Percentiles rank a stretch among this genome's conserved stretches.
These are phyloP conservation scores for Leptinotarsa lineolata DNA, from an alignment of 1,140 invertebrate species.

Conservation along the genomic window DNA sequence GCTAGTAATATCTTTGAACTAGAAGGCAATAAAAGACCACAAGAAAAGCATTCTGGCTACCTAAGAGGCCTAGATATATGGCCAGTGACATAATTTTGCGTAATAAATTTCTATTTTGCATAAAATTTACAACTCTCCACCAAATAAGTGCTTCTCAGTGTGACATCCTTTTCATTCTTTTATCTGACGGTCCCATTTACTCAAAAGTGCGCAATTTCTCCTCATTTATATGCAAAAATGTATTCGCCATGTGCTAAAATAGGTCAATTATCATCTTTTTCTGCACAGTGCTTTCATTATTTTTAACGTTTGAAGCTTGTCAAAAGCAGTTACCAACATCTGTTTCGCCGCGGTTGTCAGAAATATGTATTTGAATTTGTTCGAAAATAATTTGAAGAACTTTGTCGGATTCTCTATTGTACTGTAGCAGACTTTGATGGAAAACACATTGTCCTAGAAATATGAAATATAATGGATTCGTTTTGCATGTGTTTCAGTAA, in stretches of 20 bases:
- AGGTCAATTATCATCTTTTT: constrained; percentile 30
- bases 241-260: constrained; percentile 35
- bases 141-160: constrained; percentile 26
- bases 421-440: not conserved
- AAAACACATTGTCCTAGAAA: not conserved
- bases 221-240: constrained; percentile 30
- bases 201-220: constrained; percentile 18
- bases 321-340: constrained; percentile 10
- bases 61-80: constrained; percentile 18
- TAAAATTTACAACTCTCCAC: constrained; percentile 36
- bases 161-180: constrained; percentile 32
- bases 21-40: constrained; percentile 12
- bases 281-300: not conserved
- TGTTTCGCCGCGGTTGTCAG: constrained; percentile 7
- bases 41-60: constrained; percentile 19
- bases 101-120: constrained; percentile 38
- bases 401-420: not conserved
- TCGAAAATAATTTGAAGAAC: not conserved
- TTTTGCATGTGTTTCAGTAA: too few species aligned
- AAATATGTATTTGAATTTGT: constrained; percentile 27
- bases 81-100: constrained; percentile 35
- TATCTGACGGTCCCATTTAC: constrained; percentile 23
- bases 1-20: not conserved
- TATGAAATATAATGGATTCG: too few species aligned
- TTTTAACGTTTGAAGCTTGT: not conserved